Evolutionary conservation across 1,140 invertebrate genomes (phyloP).

Genomic region (Drosophila ogumai): DNA sequence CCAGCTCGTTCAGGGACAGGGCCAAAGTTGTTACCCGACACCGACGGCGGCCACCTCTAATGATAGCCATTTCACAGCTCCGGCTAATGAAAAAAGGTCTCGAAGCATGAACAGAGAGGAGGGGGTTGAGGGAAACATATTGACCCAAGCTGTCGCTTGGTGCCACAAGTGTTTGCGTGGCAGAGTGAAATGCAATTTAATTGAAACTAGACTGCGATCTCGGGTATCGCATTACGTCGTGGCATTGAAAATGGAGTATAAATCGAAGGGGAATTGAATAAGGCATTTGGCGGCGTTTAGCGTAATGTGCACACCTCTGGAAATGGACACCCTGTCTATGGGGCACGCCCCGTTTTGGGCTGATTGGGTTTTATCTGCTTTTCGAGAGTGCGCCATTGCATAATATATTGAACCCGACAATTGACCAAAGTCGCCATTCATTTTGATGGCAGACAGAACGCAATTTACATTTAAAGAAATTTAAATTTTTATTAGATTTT

Average conservation of each 20-base stretch:
- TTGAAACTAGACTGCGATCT: slow-evolving; percentile 52
- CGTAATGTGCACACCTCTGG: slow-evolving; percentile 23
- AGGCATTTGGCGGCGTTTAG: slow-evolving; percentile 24
- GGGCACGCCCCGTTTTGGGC: slow-evolving; percentile 29
- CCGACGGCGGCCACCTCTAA: slow-evolving; percentile 44
- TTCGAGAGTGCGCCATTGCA: slow-evolving; percentile 5
- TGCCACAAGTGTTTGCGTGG: slow-evolving; percentile 55
- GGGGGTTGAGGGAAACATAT: slow-evolving; percentile 8
- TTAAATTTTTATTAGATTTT: too few species aligned
- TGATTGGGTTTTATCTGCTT: slow-evolving; percentile 16
- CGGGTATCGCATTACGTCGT: slow-evolving; percentile 62
- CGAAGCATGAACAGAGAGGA: slow-evolving; percentile 15
- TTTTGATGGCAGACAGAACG: neutral
- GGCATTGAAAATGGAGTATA: slow-evolving; percentile 30
- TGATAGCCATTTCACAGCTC: slow-evolving; percentile 41
- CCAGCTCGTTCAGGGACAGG: slow-evolving; percentile 26
- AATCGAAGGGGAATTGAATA: slow-evolving; percentile 26
- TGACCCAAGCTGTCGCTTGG: slow-evolving; percentile 28
- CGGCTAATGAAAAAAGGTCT: slow-evolving; percentile 52
- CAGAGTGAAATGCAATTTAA: slow-evolving; percentile 66
- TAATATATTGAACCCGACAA: neutral
- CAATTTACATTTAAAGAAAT: neutral
- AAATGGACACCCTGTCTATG: slow-evolving; percentile 10
- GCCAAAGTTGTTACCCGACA: slow-evolving; percentile 51
- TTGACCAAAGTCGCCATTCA: neutral